Percentiles rank a stretch among this genome's conserved stretches.
phyloP scores from a whole-genome alignment of 64 coral and sea anemone genomes.

The Montipora capricornis region DNA sequence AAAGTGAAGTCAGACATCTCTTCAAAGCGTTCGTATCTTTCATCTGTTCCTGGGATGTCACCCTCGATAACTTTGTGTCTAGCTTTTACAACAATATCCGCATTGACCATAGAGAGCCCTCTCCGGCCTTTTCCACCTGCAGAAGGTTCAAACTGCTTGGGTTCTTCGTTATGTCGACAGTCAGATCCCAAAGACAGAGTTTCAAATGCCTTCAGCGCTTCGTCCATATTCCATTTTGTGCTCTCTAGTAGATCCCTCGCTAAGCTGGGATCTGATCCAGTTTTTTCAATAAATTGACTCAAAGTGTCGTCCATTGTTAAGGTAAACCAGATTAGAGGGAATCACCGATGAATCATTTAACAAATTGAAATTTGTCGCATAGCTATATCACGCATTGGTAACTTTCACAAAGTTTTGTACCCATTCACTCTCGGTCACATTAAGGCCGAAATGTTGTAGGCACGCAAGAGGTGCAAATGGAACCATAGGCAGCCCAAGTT shows the following conservation, averaged over 20 bases:
- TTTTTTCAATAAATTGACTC: conserved; percentile 82
- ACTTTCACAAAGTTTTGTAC: not conserved
- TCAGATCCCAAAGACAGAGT: conserved; percentile 71
- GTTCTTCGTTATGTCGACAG: not conserved
- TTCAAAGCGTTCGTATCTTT: conserved; percentile 82
- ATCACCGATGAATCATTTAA: conserved; percentile 35
- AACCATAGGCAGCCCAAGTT: too few relatives aligned
- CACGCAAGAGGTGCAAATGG: too few relatives aligned
- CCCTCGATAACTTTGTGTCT: conserved; percentile 76
- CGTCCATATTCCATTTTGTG: conserved; percentile 77
- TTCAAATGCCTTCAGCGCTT: conserved; percentile 77
- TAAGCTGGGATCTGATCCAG: conserved; percentile 76
- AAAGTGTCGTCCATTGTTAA: conserved; percentile 78
- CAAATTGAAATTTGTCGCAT: not conserved
- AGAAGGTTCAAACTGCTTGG: not conserved
- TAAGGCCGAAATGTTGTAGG: too few relatives aligned
- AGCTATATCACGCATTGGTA: not conserved
- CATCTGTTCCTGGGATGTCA: conserved; percentile 62
- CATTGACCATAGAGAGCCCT: conserved; percentile 91
- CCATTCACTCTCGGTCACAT: not conserved
- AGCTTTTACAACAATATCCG: conserved; percentile 88
- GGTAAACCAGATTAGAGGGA: not conserved
- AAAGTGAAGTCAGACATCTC: conserved; percentile 91
- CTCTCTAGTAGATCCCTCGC: conserved; percentile 80
- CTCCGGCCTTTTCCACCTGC: conserved; percentile 60